Evolutionary conservation across 2,888 invertebrate species (phyloP).

Genomic region (Deroplatys truncata): DNA sequence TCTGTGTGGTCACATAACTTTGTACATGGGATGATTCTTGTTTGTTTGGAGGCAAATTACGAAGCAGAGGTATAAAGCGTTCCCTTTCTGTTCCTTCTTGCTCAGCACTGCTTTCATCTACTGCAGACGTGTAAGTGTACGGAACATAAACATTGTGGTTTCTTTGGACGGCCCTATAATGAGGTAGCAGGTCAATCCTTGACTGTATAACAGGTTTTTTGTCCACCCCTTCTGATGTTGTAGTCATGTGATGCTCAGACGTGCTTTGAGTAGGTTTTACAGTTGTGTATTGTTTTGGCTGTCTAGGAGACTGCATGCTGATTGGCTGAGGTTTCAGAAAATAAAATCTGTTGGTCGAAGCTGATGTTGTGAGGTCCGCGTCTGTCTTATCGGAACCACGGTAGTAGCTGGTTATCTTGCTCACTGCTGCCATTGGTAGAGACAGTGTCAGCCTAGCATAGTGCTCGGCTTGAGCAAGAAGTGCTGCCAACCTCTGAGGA

Average conservation of each 20-base stretch:
- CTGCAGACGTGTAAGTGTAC: not conserved
- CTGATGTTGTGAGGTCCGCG: not conserved
- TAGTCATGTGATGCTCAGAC: not conserved
- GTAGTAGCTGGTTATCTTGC: not conserved
- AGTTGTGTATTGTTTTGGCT: not conserved
- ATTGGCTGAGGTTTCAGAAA: not conserved
- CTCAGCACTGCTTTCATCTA: not conserved
- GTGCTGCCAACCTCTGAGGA: slow-evolving; percentile 70
- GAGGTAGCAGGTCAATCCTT: not conserved
- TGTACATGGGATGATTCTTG: not conserved
- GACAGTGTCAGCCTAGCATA: slow-evolving; percentile 14
- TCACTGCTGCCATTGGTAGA: slow-evolving; percentile 1
- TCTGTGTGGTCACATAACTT: not conserved
- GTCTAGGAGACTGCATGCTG: not conserved
- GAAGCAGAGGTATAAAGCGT: not conserved
- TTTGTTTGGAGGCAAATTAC: not conserved
- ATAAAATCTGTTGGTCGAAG: not conserved
- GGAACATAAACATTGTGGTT: not conserved
- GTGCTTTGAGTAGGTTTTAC: not conserved
- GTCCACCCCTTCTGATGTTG: not conserved
- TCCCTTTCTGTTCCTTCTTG: not conserved
- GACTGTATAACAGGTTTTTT: not conserved
- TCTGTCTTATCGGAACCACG: not conserved
- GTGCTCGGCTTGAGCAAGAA: slow-evolving; percentile 72
- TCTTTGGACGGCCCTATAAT: not conserved